phyloP scores from a whole-genome alignment of 2,113 vertebrate genomes.

The Trachemys scripta region DNA sequence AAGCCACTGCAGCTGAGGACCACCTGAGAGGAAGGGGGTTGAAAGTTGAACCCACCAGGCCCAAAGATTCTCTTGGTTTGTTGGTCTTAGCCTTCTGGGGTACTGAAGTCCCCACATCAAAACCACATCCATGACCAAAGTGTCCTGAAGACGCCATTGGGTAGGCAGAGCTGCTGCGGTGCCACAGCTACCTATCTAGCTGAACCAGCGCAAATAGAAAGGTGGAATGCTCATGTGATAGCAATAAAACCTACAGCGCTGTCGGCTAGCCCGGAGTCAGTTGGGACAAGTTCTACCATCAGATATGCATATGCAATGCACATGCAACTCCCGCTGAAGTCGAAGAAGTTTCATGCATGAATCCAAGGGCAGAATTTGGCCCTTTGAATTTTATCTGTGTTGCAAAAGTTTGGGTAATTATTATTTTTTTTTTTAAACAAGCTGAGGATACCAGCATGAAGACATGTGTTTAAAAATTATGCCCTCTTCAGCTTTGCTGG shows the following conservation, averaged over 20 bases:
- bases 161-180: neutral
- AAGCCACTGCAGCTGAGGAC: neutral
- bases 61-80: neutral
- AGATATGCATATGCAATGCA: rapidly evolving
- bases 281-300: neutral
- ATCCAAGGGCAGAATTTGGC: neutral
- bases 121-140: neutral
- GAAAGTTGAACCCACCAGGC: neutral
- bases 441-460: neutral
- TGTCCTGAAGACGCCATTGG: neutral
- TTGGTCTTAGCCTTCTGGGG: neutral
- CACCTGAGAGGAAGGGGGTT: neutral
- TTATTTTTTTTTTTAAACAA: neutral
- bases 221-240: rapidly evolving
- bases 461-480: neutral
- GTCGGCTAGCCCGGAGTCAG: rapidly evolving
- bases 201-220: neutral
- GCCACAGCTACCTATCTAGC: neutral
- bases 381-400: neutral
- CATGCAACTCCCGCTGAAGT: neutral
- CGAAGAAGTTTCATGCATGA: neutral
- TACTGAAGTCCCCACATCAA: no score
- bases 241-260: rapidly evolving
- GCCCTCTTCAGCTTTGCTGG: neutral
- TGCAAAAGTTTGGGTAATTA: neutral